A percentile compares a stretch with the other conserved stretches of the same genome.
Conservation (phyloP, 2,113 vertebrate genomes). For the Clupea harengus region DNA sequence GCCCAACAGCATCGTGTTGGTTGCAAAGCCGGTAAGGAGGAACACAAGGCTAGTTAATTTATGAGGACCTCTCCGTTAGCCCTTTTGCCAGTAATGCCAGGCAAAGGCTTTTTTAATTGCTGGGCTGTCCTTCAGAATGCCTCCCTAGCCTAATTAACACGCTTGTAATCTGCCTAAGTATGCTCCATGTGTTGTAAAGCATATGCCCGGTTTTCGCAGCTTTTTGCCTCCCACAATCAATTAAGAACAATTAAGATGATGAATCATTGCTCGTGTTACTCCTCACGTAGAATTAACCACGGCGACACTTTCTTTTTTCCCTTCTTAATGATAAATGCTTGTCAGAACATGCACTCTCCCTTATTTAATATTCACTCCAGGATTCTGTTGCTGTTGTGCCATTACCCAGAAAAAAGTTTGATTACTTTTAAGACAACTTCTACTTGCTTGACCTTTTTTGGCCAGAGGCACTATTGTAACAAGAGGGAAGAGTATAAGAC, state of each 20-base stretch:
- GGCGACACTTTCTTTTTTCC: not conserved
- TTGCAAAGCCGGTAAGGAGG: not conserved
- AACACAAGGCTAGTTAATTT: conserved; percentile 14
- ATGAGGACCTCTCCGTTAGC: conserved; percentile 38
- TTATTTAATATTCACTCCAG: not conserved
- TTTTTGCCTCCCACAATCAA: conserved; percentile 22
- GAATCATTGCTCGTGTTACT: conserved; percentile 11
- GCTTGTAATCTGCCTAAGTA: conserved; percentile 57
- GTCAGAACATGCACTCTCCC: not conserved
- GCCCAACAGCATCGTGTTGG: not conserved
- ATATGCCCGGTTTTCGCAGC: conserved; percentile 55
- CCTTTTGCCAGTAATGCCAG: conserved; percentile 51
- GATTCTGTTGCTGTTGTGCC: not conserved
- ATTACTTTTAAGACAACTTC: not conserved
- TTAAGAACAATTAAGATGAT: conserved; percentile 37
- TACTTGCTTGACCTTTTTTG: not conserved
- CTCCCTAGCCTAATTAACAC: conserved; percentile 60
- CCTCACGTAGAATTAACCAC: conserved; percentile 19
- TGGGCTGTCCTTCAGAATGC: conserved; percentile 58
- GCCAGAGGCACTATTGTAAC: not conserved
- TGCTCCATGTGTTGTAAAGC: conserved; percentile 46
- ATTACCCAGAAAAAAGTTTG: not conserved
- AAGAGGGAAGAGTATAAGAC: not conserved
- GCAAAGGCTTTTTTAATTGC: conserved; percentile 56
- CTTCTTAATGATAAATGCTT: not conserved